These are phyloP conservation scores for Ciona savignyi DNA, from an alignment of 23 tunicate genomes.

Conservation along the genomic window DNA sequence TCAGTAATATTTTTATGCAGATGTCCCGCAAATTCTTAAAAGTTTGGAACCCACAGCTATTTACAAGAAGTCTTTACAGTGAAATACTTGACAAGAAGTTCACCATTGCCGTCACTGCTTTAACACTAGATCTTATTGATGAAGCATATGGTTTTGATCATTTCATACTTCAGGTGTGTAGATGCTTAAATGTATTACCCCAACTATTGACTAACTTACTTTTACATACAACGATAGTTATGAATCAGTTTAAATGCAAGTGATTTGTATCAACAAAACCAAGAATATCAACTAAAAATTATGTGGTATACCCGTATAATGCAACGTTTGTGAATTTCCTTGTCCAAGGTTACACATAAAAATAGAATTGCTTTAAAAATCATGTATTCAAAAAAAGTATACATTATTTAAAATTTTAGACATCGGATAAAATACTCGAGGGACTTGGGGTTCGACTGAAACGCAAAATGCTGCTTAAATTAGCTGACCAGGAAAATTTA, in stretches of 20 bases:
- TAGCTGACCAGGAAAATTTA: constrained; percentile 42
- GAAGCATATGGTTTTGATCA: constrained; percentile 76
- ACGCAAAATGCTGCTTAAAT: constrained; percentile 58
- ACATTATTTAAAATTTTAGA: constrained; percentile 34
- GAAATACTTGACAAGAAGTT: constrained; percentile 57
- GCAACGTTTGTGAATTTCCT: too few relatives aligned
- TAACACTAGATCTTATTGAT: constrained; percentile 65
- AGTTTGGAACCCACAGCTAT: constrained; percentile 33
- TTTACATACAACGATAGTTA: too few relatives aligned
- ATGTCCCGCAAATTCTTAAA: constrained; percentile 6
- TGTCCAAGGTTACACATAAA: too few relatives aligned
- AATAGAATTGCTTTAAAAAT: too few relatives aligned
- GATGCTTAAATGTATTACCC: too few relatives aligned
- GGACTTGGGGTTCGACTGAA: constrained; percentile 48
- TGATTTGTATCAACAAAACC: too few relatives aligned
- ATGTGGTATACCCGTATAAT: too few relatives aligned
- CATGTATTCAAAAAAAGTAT: too few relatives aligned
- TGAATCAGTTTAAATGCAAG: too few relatives aligned
- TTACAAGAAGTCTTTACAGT: constrained; percentile 34
- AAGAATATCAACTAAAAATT: too few relatives aligned
- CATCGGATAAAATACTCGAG: constrained; percentile 36
- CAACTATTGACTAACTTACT: too few relatives aligned
- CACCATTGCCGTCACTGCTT: constrained; percentile 38
- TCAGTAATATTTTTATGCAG: too few relatives aligned
- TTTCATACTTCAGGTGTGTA: constrained; percentile 74